These are phyloP conservation scores for Luehdorfia chinensis DNA, from an alignment of 1,140 invertebrate genomes.

Conservation along the genomic window DNA sequence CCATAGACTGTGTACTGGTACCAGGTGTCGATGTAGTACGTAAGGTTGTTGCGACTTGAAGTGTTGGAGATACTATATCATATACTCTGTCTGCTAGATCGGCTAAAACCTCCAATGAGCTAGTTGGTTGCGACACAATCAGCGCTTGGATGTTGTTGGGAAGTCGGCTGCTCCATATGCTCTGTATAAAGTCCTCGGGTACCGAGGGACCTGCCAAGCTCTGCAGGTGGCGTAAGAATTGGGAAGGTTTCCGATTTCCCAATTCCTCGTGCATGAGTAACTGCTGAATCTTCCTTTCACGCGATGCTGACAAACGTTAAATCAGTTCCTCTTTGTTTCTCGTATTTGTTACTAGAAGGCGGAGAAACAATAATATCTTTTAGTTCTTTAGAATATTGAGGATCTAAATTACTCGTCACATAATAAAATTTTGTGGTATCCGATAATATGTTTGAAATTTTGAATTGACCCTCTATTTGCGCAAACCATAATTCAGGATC, in stretches of 20 bases:
- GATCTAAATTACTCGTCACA: too few species aligned
- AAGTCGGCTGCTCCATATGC: not conserved
- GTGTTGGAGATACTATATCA: not conserved
- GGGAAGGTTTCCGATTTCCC: not conserved
- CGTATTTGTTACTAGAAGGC: too few species aligned
- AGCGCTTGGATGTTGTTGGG: not conserved
- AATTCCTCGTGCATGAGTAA: not conserved
- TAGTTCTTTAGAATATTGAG: too few species aligned
- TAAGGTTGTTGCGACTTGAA: not conserved
- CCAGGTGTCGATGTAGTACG: not conserved
- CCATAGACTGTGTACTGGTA: not conserved
- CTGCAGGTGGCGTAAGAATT: not conserved
- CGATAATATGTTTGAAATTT: too few species aligned
- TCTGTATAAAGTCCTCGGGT: not conserved
- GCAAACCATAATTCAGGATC: too few species aligned
- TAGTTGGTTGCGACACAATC: not conserved
- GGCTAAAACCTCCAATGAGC: not conserved
- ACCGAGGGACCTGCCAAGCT: not conserved
- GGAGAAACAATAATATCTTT: too few species aligned
- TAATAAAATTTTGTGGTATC: too few species aligned
- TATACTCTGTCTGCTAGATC: not conserved
- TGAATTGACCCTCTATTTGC: too few species aligned
- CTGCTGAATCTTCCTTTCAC: not conserved
- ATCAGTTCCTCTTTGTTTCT: too few species aligned
- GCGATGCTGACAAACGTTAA: not conserved